Conservation (phyloP, 1,140 invertebrate genomes). For the Carcinoscorpius rotundicauda region DNA sequence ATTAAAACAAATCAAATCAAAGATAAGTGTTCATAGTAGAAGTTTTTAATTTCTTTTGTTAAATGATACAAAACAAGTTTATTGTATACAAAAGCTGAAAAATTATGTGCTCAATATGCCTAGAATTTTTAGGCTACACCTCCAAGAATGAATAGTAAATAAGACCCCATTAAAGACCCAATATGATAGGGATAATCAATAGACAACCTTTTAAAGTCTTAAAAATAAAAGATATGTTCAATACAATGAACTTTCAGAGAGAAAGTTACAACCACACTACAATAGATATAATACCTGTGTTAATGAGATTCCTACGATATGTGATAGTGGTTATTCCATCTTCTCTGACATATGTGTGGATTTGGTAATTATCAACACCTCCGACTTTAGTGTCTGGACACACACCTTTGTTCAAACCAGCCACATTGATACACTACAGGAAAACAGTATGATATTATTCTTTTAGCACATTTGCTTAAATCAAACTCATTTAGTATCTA, state of each 20-base stretch:
- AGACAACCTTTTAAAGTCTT: slow-evolving; percentile 1
- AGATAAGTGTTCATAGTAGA: too few relatives aligned
- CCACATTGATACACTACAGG: slow-evolving; percentile 33
- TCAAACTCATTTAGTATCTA: too few relatives aligned
- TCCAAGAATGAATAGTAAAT: too few relatives aligned
- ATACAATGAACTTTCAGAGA: slow-evolving; percentile 43
- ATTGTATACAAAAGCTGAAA: too few relatives aligned
- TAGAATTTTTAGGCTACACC: too few relatives aligned
- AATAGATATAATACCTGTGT: slow-evolving; percentile 29
- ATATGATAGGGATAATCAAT: too few relatives aligned
- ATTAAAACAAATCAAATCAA: too few relatives aligned
- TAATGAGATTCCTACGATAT: slow-evolving; percentile 52
- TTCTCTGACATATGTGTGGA: slow-evolving; percentile 55
- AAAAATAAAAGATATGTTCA: background rate
- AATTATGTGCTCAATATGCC: too few relatives aligned
- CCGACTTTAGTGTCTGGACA: slow-evolving; percentile 71
- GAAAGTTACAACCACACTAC: slow-evolving; percentile 48
- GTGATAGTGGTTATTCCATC: slow-evolving; percentile 71
- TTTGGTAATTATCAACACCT: slow-evolving; percentile 60
- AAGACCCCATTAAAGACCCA: background rate
- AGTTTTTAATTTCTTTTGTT: too few relatives aligned
- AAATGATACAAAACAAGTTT: too few relatives aligned
- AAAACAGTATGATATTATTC: background rate
- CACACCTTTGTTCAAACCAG: slow-evolving; percentile 52
- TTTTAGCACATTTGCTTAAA: too few relatives aligned